Evolutionary conservation across 1,140 invertebrate genomes (phyloP).

Genomic region (Diprion similis): DNA sequence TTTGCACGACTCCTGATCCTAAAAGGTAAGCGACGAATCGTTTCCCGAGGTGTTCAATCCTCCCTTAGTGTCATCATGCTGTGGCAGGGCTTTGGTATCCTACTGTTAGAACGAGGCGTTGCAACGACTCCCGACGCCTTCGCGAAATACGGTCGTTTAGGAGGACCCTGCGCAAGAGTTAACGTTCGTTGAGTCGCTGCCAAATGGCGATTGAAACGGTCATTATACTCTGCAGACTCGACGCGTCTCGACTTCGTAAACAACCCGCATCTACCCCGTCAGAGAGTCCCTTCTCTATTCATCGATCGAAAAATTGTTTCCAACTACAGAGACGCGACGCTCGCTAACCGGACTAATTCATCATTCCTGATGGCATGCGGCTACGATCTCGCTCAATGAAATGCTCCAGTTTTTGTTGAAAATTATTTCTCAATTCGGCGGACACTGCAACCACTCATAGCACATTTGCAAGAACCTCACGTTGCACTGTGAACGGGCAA

Average conservation of each 20-base stretch:
- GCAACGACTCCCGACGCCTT: too few species aligned
- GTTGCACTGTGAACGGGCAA: too few species aligned
- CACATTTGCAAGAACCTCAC: too few species aligned
- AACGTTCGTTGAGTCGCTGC: not conserved
- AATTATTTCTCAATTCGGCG: too few species aligned
- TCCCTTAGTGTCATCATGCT: not conserved
- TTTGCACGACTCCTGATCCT: conserved; percentile 73
- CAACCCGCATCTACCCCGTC: not conserved
- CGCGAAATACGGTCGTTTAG: too few species aligned
- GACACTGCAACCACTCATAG: too few species aligned
- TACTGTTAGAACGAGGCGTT: too few species aligned
- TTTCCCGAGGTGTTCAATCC: too few species aligned
- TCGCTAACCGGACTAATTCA: not conserved
- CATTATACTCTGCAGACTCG: not conserved
- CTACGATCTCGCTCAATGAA: too few species aligned
- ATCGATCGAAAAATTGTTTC: not conserved
- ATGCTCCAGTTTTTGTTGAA: too few species aligned
- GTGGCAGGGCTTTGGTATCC: not conserved
- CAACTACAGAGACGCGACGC: not conserved
- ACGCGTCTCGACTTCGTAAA: not conserved
- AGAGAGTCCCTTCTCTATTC: not conserved
- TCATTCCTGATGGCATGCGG: not conserved
- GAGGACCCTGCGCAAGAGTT: too few species aligned
- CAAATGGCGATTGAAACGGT: not conserved
- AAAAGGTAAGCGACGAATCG: conserved; percentile 59